Evolutionary conservation across 2,113 vertebrate species (phyloP), one percentile per base, ranked within the genome.

Genomic region (Motacilla tschutschensis): DNA sequence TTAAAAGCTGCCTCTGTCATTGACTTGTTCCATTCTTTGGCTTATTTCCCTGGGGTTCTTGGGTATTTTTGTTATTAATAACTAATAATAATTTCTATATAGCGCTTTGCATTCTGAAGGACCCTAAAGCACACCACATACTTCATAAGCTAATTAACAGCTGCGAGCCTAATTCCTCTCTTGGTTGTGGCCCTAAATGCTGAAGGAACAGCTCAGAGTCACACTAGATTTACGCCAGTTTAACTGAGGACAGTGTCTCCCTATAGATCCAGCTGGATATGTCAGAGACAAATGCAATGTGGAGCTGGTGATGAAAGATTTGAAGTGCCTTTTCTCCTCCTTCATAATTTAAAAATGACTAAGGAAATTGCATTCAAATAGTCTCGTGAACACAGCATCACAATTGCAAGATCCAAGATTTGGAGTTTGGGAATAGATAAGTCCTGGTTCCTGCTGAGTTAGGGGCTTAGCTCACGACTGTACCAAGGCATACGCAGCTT

Each of bases 31-130:
- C 72, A 55, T 88, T 95, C 80, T 92, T 76, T 58, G 69, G 51
- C 78, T 91, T 93, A 93, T 94, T 93, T 94, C 93, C 91, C 93
- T 86, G 67, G 78, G 64, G 89, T 90, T 81, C 72, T 77, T 2
- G 18, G 47, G 62, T 85, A 89, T 93, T 95, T 95, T 94, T 94
- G 55, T 95, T 94, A 90, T 90, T 94, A 93, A 91, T 64, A 93
- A 83, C 79, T 79, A 95, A 89, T 94, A 95, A 90, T 87, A 87
- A 85, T 78, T 93, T 92, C 78, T 85, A 85, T 86, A 84, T 57
- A 94, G 85, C 0, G 2, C 44, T 86, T 89, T 86, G 90, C 80
- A 93, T 86, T 72, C 75, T 94, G 88, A 95, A 91, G 58, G 64
- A 94, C 84, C 88, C 91, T 88, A 92, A 94, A 95, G 90, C 85